phyloP scores from a whole-genome alignment of 1,140 invertebrate species.

The Drosophila ercepeae region DNA sequence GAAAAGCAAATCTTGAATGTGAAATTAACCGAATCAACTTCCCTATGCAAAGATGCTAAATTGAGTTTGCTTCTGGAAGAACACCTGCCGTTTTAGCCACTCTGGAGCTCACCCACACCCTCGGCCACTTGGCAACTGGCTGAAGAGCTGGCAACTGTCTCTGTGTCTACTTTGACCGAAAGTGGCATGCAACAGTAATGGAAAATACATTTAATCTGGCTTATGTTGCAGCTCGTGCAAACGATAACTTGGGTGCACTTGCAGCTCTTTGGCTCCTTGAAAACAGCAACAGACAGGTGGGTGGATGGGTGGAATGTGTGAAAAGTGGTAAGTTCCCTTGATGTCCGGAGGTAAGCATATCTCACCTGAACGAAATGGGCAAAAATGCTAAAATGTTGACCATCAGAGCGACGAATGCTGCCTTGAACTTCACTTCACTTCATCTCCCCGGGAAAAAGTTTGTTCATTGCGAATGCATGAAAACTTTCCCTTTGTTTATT shows the following conservation, averaged over 20 bases:
- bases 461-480: slow-evolving; percentile 21
- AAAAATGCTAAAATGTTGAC: slow-evolving; percentile 32
- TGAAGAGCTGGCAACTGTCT: slow-evolving; percentile 15
- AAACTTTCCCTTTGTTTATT: slow-evolving; percentile 46
- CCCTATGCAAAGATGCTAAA: slow-evolving; percentile 13
- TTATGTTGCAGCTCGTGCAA: slow-evolving; percentile 24
- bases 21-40: neutral
- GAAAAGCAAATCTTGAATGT: neutral
- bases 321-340: slow-evolving; percentile 3
- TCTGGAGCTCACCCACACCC: neutral
- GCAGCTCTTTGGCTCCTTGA: neutral
- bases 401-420: slow-evolving; percentile 4
- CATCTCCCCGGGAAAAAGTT: slow-evolving; percentile 17
- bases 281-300: neutral
- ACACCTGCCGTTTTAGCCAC: slow-evolving; percentile 28
- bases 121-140: slow-evolving; percentile 4
- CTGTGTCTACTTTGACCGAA: slow-evolving; percentile 34
- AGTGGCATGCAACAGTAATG: slow-evolving; percentile 51
- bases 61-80: slow-evolving; percentile 3
- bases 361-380: slow-evolving; percentile 5
- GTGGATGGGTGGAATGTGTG: neutral
- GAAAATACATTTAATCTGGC: slow-evolving; percentile 52
- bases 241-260: slow-evolving; percentile 32
- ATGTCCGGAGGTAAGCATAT: slow-evolving; percentile 5
- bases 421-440: slow-evolving; percentile 25